These are phyloP conservation scores for Yponomeuta cagnagella DNA, from an alignment of 2,888 invertebrate genomes.

Conservation along the genomic window DNA sequence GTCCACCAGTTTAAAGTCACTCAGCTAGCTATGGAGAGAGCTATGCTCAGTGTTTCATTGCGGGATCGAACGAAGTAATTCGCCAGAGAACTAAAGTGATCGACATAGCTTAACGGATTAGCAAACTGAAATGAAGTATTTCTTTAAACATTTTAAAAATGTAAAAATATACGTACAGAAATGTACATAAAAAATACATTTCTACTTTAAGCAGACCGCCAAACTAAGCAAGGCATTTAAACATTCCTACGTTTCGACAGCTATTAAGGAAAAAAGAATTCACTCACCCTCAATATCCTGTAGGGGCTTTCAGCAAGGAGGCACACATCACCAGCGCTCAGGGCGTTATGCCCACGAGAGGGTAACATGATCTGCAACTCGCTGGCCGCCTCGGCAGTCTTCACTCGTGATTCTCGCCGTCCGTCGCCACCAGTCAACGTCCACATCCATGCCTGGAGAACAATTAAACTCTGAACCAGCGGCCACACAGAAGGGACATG, in stretches of 20 bases:
- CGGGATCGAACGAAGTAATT: too few species aligned
- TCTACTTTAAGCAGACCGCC: background rate
- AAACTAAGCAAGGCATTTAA: background rate
- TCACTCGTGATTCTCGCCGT: conserved; percentile 36
- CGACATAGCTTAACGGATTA: too few species aligned
- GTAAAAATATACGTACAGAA: too few species aligned
- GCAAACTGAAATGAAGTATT: too few species aligned
- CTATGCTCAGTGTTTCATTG: too few species aligned
- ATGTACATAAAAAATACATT: too few species aligned
- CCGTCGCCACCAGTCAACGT: conserved; percentile 34
- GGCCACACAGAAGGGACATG: too few species aligned
- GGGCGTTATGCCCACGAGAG: conserved; percentile 31
- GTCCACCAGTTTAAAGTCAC: too few species aligned
- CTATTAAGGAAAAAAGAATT: background rate
- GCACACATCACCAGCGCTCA: conserved; percentile 77
- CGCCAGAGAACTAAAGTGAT: too few species aligned
- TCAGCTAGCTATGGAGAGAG: too few species aligned
- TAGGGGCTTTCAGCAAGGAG: conserved; percentile 84
- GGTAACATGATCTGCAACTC: conserved; percentile 78
- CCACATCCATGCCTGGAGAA: conserved; percentile 65
- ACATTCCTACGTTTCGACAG: background rate
- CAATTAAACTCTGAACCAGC: background rate
- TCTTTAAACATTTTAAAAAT: too few species aligned
- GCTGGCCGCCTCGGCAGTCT: conserved; percentile 48
- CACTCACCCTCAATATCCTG: conserved; percentile 81